phyloP scores from a whole-genome alignment of 2,113 vertebrate genomes.

The Anoplopoma fimbria region DNA sequence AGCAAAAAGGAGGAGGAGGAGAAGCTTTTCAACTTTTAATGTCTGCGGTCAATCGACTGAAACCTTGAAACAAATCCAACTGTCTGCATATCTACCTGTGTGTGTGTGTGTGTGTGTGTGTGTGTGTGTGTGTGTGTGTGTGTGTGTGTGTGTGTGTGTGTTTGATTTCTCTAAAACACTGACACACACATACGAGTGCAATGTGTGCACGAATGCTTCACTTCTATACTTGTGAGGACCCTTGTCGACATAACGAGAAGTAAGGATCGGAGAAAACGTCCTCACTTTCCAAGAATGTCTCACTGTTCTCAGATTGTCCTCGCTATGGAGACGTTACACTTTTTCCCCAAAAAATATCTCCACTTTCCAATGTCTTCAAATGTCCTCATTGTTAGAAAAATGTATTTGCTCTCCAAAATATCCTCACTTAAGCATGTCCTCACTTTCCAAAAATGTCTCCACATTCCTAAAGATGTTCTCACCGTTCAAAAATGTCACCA shows the following conservation, averaged over 20 bases:
- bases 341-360: not conserved
- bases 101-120: not conserved
- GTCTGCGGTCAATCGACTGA: not conserved
- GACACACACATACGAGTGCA: not conserved
- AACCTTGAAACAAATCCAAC: not conserved
- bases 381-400: not conserved
- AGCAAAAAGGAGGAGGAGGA: not conserved
- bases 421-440: not conserved
- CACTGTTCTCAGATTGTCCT: not conserved
- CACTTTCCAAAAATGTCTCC: not conserved
- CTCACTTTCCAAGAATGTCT: not conserved
- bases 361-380: not conserved
- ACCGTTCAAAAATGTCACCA: not conserved
- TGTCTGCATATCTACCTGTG: not conserved
- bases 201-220: not conserved
- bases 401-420: not conserved
- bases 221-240: not conserved
- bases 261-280: not conserved
- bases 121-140: not conserved
- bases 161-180: not conserved
- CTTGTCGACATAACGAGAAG: not conserved
- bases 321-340: not conserved
- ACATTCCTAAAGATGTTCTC: not conserved
- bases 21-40: not conserved
- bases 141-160: slow-evolving; percentile 1